Evolutionary conservation across 2,113 vertebrate species (phyloP), one percentile per base, ranked within the genome.

Genomic region (Entomyzon cyanotis): DNA sequence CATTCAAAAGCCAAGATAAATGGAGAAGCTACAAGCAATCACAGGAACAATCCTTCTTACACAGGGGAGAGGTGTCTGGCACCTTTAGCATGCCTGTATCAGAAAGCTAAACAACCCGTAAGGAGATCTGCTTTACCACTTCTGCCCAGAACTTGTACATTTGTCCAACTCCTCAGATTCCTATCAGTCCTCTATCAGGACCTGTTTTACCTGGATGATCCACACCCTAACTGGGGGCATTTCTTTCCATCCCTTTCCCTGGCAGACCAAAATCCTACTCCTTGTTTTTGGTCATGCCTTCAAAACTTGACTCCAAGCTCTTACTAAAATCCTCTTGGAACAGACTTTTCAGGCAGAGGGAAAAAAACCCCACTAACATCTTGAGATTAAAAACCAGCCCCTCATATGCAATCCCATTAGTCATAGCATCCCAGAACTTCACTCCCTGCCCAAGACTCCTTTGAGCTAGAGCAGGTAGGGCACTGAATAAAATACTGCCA

Each of bases 401-500:
- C n/a, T 60, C 33, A 47, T 50, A 67, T 28, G 74, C 28, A 92
- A 74, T 80, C 55, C 58, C 59, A 84, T 69, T 77, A 88, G 71
- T 85, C 62, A 88, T 25, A 75, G 63, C 33, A 83, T 69, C n/a
- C 55, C 39, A 80, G 77, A 92, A 85, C 31, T 87, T 17, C 49
- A 56, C 15, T 90, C 33, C 4, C 33, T 90, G 39, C 22, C 22
- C 50, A 55, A 75, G 59, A 74, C 21, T 95, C 35, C 75, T 88
- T 90, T 81, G 39, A 90, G 88, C 39, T 80, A 44, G 59, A 74
- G 33, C 0, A 3, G 15, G 25, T 77, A 80, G 68, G 92, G 80
- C 53, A 55, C 39, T 77, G 79, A 86, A 86, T 92, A 63, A 95
- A 94, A 95, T 86, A 92, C 19, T 77, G 71, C 33, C 35, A 23